Evolutionary conservation across 2,888 invertebrate genomes (phyloP).

Genomic region (Apeira syringaria): DNA sequence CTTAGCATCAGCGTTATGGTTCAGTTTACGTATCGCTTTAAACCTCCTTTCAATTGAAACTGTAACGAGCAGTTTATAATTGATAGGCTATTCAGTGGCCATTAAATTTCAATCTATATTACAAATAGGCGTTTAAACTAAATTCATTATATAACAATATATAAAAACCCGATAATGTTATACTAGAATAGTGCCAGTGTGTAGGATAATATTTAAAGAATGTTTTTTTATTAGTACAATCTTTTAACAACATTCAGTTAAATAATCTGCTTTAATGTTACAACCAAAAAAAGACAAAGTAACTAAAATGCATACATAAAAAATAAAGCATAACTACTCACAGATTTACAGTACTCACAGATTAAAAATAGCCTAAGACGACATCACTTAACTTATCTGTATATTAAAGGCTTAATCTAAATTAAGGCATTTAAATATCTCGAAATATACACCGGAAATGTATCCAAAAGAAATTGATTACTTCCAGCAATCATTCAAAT

Average conservation of each 20-base stretch:
- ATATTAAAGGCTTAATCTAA: slow-evolving; percentile 9
- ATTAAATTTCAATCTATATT: slow-evolving; percentile 3
- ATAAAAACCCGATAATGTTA: too few species aligned
- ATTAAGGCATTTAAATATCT: slow-evolving; percentile 30
- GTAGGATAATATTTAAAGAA: too few species aligned
- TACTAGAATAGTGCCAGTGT: too few species aligned
- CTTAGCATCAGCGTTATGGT: slow-evolving; percentile 10
- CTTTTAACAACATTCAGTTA: too few species aligned
- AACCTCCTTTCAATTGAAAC: slow-evolving; percentile 7
- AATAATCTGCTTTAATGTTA: too few species aligned
- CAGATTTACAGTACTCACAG: too few species aligned
- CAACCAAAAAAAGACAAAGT: too few species aligned
- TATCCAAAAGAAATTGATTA: slow-evolving; percentile 60
- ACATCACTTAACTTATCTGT: slow-evolving; percentile 1
- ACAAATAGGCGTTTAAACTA: neutral
- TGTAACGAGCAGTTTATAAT: slow-evolving; percentile 1
- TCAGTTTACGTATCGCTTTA: slow-evolving; percentile 11
- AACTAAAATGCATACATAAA: too few species aligned
- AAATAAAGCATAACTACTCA: too few species aligned
- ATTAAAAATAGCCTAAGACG: neutral
- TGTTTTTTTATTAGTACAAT: too few species aligned
- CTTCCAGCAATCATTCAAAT: slow-evolving; percentile 72
- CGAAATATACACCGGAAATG: slow-evolving; percentile 53
- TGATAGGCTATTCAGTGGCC: neutral
- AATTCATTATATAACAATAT: too few species aligned